phyloP scores from a whole-genome alignment of 2,888 invertebrate genomes.

The Petrolisthes cinctipes region DNA sequence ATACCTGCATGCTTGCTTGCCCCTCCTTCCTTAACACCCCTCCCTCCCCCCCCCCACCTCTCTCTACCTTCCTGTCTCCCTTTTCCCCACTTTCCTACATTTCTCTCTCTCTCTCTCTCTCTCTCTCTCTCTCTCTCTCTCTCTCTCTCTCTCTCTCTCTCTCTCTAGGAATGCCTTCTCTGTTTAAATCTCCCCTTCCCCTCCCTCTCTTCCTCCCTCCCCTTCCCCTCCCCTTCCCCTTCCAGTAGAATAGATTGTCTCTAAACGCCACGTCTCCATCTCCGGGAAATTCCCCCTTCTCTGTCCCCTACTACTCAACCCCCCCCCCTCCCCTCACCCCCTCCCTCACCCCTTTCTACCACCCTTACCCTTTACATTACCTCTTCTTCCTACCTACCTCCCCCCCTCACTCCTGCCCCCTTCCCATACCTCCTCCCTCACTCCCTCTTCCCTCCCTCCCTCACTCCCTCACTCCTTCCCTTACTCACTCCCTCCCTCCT shows the following conservation, averaged over 20 bases:
- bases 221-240: not conserved
- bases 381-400: too few relatives aligned
- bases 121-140: not conserved
- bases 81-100: not conserved
- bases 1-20: not conserved
- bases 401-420: too few relatives aligned
- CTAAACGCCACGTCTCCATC: too few relatives aligned
- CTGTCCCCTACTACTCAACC: too few relatives aligned
- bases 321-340: too few relatives aligned
- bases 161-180: not conserved
- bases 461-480: too few relatives aligned
- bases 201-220: constrained; percentile 26
- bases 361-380: too few relatives aligned
- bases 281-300: too few relatives aligned
- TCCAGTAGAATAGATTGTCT: too few relatives aligned
- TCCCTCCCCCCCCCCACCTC: not conserved
- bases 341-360: too few relatives aligned
- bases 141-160: not conserved
- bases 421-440: too few relatives aligned
- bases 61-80: not conserved
- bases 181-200: constrained; percentile 9
- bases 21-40: not conserved
- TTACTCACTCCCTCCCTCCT: not conserved
- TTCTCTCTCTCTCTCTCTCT: not conserved
- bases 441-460: too few relatives aligned